Percentiles rank a stretch among this genome's conserved stretches.
Evolutionary conservation across 2,113 vertebrate genomes (phyloP).

Genomic region (Gnathonemus echidnorhynchus): DNA sequence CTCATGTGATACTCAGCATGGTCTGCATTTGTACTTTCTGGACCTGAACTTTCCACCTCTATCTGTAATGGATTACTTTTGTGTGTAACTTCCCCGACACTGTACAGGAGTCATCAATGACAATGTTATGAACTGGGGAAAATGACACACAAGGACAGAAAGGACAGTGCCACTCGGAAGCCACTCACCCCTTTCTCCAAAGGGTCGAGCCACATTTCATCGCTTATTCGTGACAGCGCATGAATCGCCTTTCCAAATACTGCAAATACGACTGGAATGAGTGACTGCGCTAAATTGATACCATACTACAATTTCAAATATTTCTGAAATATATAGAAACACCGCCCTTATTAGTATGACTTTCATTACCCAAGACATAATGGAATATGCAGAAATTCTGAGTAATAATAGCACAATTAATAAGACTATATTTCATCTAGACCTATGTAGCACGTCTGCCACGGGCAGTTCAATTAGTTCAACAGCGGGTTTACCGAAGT

Average conservation of each 20-base stretch:
- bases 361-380: not conserved
- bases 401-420: not conserved
- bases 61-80: not conserved
- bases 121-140: not conserved
- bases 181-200: slow-evolving; percentile 74
- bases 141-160: not conserved
- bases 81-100: not conserved
- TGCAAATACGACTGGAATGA: slow-evolving; percentile 36
- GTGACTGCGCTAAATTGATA: not conserved
- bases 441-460: not conserved
- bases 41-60: not conserved
- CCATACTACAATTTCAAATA: not conserved
- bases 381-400: not conserved
- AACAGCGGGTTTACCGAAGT: not conserved
- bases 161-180: not conserved
- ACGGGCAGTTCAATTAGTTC: not conserved
- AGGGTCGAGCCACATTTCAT: slow-evolving; percentile 86
- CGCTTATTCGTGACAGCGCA: slow-evolving; percentile 75
- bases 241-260: slow-evolving; percentile 83
- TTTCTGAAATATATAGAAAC: not conserved
- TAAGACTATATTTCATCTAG: not conserved
- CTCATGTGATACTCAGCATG: too few species aligned
- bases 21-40: not conserved
- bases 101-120: not conserved
- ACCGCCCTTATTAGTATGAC: not conserved